Conservation (phyloP, 2,113 vertebrate species). For the Octodon degus region DNA sequence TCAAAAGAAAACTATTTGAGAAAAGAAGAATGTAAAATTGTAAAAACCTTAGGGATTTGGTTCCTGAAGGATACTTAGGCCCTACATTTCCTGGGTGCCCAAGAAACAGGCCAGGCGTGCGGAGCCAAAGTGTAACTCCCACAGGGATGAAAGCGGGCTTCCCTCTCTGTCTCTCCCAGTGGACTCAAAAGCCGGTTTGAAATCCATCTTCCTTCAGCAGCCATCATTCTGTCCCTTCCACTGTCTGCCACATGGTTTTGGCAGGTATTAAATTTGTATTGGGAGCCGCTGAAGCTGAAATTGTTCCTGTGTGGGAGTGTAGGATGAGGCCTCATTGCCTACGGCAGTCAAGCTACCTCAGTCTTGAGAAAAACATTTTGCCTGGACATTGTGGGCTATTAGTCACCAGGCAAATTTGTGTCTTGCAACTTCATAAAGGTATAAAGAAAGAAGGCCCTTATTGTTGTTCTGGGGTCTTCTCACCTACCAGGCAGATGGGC, state of each 20-base stretch:
- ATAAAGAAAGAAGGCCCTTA: too few species aligned
- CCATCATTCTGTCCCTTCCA: not conserved
- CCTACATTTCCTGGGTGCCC: not conserved
- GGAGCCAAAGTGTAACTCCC: not conserved
- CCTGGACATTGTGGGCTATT: too few species aligned
- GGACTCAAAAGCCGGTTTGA: not conserved
- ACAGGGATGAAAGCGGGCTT: not conserved
- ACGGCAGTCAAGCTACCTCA: too few species aligned
- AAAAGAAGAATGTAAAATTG: not conserved
- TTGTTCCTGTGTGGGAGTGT: too few species aligned
- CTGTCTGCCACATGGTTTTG: not conserved
- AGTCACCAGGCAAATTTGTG: too few species aligned
- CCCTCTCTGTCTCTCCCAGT: not conserved
- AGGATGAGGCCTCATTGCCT: too few species aligned
- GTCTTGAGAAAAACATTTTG: too few species aligned
- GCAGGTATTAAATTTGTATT: not conserved
- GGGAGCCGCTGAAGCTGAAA: too few species aligned
- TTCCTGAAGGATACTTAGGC: not conserved
- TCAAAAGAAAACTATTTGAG: slow-evolving; percentile 11
- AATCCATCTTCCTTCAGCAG: not conserved
- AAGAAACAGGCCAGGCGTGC: not conserved
- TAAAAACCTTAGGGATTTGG: not conserved
- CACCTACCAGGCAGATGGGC: too few species aligned
- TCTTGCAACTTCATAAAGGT: too few species aligned
- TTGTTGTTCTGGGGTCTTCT: too few species aligned